Evolutionary conservation across 2,113 vertebrate genomes (phyloP).

Genomic region (Marmota flaviventris): DNA sequence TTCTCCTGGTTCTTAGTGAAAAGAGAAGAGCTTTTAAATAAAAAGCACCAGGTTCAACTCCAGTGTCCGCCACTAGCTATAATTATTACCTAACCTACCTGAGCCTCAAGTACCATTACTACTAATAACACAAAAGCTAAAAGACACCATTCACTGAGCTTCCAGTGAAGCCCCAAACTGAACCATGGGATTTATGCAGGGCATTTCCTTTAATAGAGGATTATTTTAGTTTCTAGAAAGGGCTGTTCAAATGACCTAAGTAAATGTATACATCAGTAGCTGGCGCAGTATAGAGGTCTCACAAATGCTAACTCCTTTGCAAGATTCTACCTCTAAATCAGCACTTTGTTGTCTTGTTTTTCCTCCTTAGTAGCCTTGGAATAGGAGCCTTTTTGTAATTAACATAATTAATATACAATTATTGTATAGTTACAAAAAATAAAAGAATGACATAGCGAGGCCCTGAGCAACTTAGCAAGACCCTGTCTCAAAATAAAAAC

Average conservation of each 20-base stretch:
- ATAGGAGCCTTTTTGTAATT: background rate
- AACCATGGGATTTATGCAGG: background rate
- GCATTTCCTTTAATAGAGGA: background rate
- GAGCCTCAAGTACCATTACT: background rate
- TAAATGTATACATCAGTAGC: rapidly evolving
- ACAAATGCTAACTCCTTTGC: background rate
- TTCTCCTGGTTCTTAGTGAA: background rate
- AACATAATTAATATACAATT: background rate
- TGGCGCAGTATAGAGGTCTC: rapidly evolving
- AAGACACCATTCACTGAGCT: background rate
- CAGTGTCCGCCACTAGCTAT: background rate
- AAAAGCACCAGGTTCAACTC: background rate
- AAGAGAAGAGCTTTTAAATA: background rate
- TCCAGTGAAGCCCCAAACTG: background rate
- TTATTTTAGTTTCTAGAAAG: background rate
- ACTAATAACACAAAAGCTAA: background rate
- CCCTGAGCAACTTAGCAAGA: too few species aligned
- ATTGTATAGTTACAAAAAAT: background rate
- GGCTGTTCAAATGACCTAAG: background rate
- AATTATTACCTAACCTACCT: background rate
- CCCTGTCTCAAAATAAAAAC: too few species aligned
- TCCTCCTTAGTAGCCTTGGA: background rate
- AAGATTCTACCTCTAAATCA: background rate
- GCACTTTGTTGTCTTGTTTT: background rate
- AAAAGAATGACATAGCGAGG: too few species aligned